A percentile compares a stretch with the other conserved stretches of the same genome.
Evolutionary conservation across 2,797 vertebrate species (phyloP).

Genomic region (Ptychobarbus kaznakovi): DNA sequence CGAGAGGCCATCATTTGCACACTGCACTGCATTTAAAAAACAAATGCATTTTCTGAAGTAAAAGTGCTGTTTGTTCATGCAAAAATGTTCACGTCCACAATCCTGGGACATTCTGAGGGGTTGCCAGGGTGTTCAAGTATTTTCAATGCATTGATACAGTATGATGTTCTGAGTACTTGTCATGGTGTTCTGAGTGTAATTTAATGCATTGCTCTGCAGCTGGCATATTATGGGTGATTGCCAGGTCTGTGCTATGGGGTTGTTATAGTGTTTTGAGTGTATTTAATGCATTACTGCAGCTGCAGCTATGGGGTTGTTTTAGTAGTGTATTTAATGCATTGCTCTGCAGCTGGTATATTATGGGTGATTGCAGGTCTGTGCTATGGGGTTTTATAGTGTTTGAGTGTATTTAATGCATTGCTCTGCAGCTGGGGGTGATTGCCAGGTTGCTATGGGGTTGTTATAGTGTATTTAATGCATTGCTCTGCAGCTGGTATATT

Average conservation of each 20-base stretch:
- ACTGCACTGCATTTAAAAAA: background rate
- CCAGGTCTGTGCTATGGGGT: no score
- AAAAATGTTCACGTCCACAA: accelerated
- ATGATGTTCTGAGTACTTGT: background rate
- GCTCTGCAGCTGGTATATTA: background rate
- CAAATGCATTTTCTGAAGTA: background rate
- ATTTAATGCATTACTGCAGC: background rate
- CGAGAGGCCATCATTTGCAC: background rate
- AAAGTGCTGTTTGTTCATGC: background rate
- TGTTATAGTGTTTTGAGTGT: no score
- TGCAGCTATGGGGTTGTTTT: no score
- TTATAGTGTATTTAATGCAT: no score
- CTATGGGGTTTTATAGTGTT: no score
- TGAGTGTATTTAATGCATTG: no score
- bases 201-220: background rate
- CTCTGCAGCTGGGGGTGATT: no score
- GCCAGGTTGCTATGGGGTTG: no score
- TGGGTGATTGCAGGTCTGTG: background rate
- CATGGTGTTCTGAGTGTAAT: no score
- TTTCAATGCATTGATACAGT: background rate
- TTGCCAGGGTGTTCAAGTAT: background rate
- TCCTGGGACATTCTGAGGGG: background rate
- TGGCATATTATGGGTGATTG: background rate
- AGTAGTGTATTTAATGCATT: no score
- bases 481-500: background rate